Evolutionary conservation across 2,113 vertebrate genomes (phyloP), one percentile per base, ranked within the genome.

Genomic region (Vicugna pacos): DNA sequence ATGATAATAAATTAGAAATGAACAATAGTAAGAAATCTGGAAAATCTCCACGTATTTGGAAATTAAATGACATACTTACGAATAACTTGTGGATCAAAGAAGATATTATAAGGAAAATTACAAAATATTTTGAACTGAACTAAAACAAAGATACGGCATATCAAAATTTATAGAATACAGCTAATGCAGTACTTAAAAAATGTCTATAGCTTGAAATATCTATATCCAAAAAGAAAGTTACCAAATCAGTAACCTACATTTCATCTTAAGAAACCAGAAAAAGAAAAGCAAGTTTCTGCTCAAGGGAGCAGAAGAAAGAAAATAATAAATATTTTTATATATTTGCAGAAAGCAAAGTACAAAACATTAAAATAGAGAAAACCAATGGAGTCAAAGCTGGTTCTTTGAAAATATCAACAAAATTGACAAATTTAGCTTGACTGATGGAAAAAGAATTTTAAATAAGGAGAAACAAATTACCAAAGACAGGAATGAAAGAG

Each of bases 91-190:
- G 67, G 16, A 7, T 72, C 26, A 82, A 92, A 62, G 62, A 91
- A 72, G n/a, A 46, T 77, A 82, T 52, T 62, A 50, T 30, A 86
- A 92, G 64, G 56, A 79, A 97, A 81, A 76, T 85, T 83, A 48
- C 56, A 95, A 94, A 91, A 80, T 83, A 70, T 77, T 96, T 94
- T 93, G 32, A 88, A 75, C 26, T 72, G 48, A 73, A 70, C 69
- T 91, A 70, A 93, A 83, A 52, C 16, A 82, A 92, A 85, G 85
- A 84, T 54, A 42, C 22, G 28, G 5, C 38, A 9, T 72, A 60
- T 85, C 32, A 77, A 52, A 70, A 80, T 92, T 52, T 46, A 54
- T 85, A 35, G 54, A 76, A 76, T 86, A 32, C 20, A 62, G 42
- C 20, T 81, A 85, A 84, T 80, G 46, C 35, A 79, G 46, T 80